Conservation (phyloP, 1,140 invertebrate species). For the Drosophila elegans region DNA sequence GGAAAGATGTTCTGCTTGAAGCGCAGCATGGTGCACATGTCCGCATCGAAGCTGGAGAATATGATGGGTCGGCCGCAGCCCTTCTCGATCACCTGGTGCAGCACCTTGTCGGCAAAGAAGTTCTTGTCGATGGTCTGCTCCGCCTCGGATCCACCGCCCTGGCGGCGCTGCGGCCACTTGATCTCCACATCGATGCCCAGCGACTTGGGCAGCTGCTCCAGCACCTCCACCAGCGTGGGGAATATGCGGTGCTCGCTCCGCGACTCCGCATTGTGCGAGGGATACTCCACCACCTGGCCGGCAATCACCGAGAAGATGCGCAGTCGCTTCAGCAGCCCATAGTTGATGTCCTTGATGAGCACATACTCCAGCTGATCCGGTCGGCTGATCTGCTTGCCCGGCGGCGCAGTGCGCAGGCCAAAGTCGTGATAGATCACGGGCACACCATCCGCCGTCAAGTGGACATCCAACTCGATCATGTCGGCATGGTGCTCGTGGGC, state of each 20-base stretch:
- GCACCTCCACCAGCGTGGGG: slow-evolving; percentile 92
- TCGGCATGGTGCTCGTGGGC: slow-evolving; percentile 95
- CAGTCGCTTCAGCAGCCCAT: slow-evolving; percentile 93
- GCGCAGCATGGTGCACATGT: slow-evolving; percentile 95
- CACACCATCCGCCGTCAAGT: slow-evolving; percentile 96
- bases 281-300: slow-evolving; percentile 74
- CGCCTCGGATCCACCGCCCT: slow-evolving; percentile 94
- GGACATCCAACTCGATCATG: slow-evolving; percentile 98
- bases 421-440: slow-evolving; percentile 99
- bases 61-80: slow-evolving; percentile 92
- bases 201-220: slow-evolving; percentile 92
- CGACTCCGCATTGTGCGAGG: slow-evolving; percentile 68
- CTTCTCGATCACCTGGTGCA: slow-evolving; percentile 91
- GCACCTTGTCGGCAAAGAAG: slow-evolving; percentile 91
- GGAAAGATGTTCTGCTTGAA: slow-evolving; percentile 98
- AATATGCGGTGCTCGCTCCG: slow-evolving; percentile 95
- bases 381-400: slow-evolving; percentile 90
- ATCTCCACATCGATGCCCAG: slow-evolving; percentile 98
- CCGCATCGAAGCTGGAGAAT: slow-evolving; percentile 97
- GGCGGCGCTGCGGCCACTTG: slow-evolving; percentile 95
- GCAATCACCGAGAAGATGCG: slow-evolving; percentile 87
- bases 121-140: slow-evolving; percentile 96
- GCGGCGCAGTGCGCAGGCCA: slow-evolving; percentile 93
- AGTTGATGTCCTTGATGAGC: slow-evolving; percentile 95
- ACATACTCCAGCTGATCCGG: slow-evolving; percentile 92